Evolutionary conservation across 2,113 vertebrate genomes (phyloP), one percentile per base, ranked within the genome.

Genomic region (Ceratotherium simum): DNA sequence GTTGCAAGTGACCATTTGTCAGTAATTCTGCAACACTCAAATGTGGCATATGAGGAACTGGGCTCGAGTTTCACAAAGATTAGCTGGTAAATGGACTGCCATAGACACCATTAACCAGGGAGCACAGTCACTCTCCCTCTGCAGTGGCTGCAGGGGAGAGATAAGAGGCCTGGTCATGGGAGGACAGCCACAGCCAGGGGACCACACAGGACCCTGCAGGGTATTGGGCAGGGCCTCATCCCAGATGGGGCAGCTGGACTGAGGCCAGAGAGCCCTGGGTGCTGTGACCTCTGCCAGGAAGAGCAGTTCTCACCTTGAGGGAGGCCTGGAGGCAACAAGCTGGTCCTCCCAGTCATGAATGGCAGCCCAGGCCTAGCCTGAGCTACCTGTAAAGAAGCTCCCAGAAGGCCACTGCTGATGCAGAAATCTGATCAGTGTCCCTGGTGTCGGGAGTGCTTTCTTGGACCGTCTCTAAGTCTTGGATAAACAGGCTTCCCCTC

Each of bases 21-120:
- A 98, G 97, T 97, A 86, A 95, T 97, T 96, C 95, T 60, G 91
- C 95, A 92, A 93, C 94, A 94, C 96, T 96, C 98, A 97, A 97
- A 97, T 88, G 90, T 79, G 93, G 97, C 97, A 96, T 97, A 93
- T 67, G 94, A 96, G 98, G 98, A 96, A 98, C 95, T 64, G 25
- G 97, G 96, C 97, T 96, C 42, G 96, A 97, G 93, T 97, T 97
- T 98, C 97, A 96, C 96, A 90, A 97, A 98, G 98, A 98, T 98
- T 98, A 98, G 98, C 98, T 92, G 95, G 97, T 98, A 98, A 98
- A 98, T 98, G 98, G 98, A 97, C 98, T 97, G 97, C 97, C 98
- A 96, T 94, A 94, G 97, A 97, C 96, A 97, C 98, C 98, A 97
- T 98, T 98, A 97, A 98, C 91, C 81, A 82, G 93, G 95, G 95